Evolutionary conservation across 2,888 invertebrate genomes (phyloP), one percentile per base, ranked within the genome.

Genomic region (Euplexia lucipara): DNA sequence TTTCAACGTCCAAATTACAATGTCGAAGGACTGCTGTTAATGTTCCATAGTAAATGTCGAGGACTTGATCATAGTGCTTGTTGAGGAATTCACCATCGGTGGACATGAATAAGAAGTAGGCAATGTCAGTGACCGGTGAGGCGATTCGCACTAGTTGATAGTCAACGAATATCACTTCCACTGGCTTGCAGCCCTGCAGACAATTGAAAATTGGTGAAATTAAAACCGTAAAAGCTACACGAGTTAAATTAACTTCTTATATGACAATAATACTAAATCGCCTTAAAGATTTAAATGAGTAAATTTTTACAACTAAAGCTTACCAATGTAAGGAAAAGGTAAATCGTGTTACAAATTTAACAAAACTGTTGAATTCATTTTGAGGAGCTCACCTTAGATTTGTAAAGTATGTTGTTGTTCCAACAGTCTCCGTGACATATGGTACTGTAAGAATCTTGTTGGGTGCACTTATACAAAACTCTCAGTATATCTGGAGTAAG

Each of bases 391-490:
- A 92, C 93, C 86, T 85, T 81, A 77, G 90, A 86, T 79, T 90
- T 90, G 63, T 85, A 92, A 4, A 90, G 16, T 45, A 90, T 83
- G 63, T 93, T 93, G 74, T 91, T 92, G 67, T 84, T 90, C 93
- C 92, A 93, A 79, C 90, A 90, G 71, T 93, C 92, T n/a, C 88
- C 91, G 57, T 93, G 93, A 78, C 93, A 92, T 78, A 93, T 85
- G 39, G 83, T 79, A 54, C 88, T 88, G 57, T 89, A 87, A 18
- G 78, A 60, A 47, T 81, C 78, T 30, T 86, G 79, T 62, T 79
- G 82, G 10, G 89, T 86, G 70, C 89, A 88, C 83, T 88, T 90
- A 74, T 88, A 81, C 66, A 92, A 77, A 66, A 90, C 81, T 14
- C 78, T 74, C 53, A 86, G 74, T 72, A 93, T 86, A 53, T 89